Percentiles rank a stretch among this genome's conserved stretches.
phyloP scores from a whole-genome alignment of 2,113 vertebrate species.

The Parus major region DNA sequence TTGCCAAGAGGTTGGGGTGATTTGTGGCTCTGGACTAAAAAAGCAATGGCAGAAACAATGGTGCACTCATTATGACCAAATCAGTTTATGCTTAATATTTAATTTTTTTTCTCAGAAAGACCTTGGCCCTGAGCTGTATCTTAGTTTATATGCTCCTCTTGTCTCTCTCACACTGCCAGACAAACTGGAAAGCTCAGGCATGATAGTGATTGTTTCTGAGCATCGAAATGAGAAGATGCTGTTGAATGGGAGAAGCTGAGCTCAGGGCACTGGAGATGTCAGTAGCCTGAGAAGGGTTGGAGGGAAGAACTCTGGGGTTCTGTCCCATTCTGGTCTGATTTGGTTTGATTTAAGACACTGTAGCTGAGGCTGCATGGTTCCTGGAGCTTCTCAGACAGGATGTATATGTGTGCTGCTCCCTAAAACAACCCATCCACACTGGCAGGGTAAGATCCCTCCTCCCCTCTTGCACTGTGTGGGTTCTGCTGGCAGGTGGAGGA shows the following conservation, averaged over 20 bases:
- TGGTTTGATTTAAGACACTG: not conserved
- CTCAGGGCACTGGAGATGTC: not conserved
- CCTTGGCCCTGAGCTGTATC: not conserved
- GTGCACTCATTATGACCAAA: rapidly evolving
- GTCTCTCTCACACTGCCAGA: not conserved
- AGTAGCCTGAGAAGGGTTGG: not conserved
- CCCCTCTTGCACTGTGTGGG: too few relatives aligned
- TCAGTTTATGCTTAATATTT: not conserved
- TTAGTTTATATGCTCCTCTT: not conserved
- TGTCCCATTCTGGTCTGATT: not conserved
- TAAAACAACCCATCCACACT: not conserved
- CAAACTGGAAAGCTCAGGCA: not conserved
- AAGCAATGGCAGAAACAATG: not conserved
- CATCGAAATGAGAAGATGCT: not conserved
- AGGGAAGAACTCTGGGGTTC: not conserved
- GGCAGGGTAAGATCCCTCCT: not conserved
- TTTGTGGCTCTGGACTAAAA: not conserved
- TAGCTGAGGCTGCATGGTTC: rapidly evolving
- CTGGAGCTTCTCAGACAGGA: not conserved
- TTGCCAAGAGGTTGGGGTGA: not conserved
- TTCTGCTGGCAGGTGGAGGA: not conserved
- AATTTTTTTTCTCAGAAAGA: not conserved
- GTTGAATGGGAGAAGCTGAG: not conserved
- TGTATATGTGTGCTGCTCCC: not conserved
- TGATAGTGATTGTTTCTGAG: not conserved